These are phyloP conservation scores for Oscheius myriophilus DNA, from an alignment of 2,888 invertebrate species.

Conservation along the genomic window DNA sequence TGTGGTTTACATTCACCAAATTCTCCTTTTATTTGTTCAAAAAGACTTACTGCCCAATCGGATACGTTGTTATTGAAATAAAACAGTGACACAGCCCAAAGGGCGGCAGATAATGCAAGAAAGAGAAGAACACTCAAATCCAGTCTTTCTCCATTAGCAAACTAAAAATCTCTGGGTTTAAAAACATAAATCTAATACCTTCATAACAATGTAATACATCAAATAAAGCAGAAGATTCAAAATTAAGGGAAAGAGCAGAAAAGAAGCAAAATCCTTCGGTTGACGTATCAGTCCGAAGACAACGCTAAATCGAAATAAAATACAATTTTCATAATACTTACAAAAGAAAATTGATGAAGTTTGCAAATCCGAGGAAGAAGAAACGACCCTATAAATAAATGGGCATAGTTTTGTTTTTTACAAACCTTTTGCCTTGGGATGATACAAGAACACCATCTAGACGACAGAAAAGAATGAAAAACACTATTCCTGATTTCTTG, in stretches of 20 bases:
- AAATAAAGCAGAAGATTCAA: conserved; percentile 84
- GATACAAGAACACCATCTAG: conserved; percentile 43
- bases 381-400: conserved; percentile 42
- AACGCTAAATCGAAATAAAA: conserved; percentile 74
- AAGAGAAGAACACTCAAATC: conserved; percentile 78
- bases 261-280: conserved; percentile 81
- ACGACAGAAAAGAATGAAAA: conserved; percentile 41
- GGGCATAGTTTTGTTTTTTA: background rate
- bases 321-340: conserved; percentile 35
- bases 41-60: conserved; percentile 77
- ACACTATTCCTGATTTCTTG: conserved; percentile 36
- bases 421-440: conserved; percentile 45
- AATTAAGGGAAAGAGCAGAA: conserved; percentile 83
- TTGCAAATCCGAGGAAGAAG: conserved; percentile 41
- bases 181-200: conserved; percentile 74
- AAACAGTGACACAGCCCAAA: conserved; percentile 80
- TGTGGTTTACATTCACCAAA: too few relatives aligned
- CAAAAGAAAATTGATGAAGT: conserved; percentile 41
- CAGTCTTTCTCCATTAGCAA: conserved; percentile 79
- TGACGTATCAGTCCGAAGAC: conserved; percentile 78
- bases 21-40: too few relatives aligned
- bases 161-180: conserved; percentile 71
- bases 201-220: conserved; percentile 84
- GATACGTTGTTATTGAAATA: conserved; percentile 81
- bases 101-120: conserved; percentile 77